Evolutionary conservation across 2,888 invertebrate genomes (phyloP), one percentile per base, ranked within the genome.

Genomic region (Synanthedon formicaeformis): DNA sequence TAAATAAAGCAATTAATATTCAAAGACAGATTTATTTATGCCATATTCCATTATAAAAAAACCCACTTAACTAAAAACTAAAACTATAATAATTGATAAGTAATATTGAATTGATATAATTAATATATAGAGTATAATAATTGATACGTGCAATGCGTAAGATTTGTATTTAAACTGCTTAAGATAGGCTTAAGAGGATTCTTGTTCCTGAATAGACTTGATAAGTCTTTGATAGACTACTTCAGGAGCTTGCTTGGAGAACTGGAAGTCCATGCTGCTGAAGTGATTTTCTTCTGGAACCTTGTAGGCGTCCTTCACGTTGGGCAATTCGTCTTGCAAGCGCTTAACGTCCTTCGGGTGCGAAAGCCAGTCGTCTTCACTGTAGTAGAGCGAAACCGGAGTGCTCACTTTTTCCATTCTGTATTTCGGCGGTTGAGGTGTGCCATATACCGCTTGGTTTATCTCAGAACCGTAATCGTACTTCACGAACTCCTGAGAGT

Each of bases 281-380:
- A 70, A 74, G 72, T 85, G 88, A 65, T 81, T 71, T 16, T 84
- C 74, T 62, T 89, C 82, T 1, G 89, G 83, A 48, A 92, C 89
- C 60, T 86, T 75, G 75, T 88, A 87, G 60, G 82, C 81, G 52
- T 88, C 89, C 54, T 79, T 74, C 8, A 89, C 83, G 62, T 89
- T 88, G 51, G 90, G 89, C 48, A 94, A 78, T 59, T 88, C 81
- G 5, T 73, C 69, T 51, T 84, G 81, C 56, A 92, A 71, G 50
- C 82, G 81, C 48, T 86, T 71, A 1, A 92, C 91, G 58, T 92
- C 92, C 62, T 75, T 73, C 49, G 89, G 87, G 55, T 88, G 81
- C 14, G 92, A 89, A 51, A 94, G 74, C 90, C 91, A 91, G 75
- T 95, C 95, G 50, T 91, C 90, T 13, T 77, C 74, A 54, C 81